Percentiles rank a stretch among this genome's conserved stretches.
phyloP scores from a whole-genome alignment of 1,140 invertebrate species.

The Micrasema minimum region DNA sequence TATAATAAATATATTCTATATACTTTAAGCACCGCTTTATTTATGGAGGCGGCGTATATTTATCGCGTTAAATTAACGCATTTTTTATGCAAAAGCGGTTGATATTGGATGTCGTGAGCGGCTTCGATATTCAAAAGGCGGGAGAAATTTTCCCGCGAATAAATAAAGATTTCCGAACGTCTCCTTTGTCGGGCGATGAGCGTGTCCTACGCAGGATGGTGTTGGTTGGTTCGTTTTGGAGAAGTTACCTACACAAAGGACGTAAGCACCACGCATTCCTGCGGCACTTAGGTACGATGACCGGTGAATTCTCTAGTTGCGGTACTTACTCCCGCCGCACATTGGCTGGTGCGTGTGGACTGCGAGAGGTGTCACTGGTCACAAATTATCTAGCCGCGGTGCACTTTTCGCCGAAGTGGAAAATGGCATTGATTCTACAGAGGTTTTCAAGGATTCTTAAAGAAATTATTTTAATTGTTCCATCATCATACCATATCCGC shows the following conservation, averaged over 20 bases:
- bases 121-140: slow-evolving; percentile 11
- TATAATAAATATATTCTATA: too few species aligned
- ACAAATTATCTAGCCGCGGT: slow-evolving; percentile 32
- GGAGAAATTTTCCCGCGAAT: slow-evolving; percentile 8
- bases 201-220: not conserved
- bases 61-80: slow-evolving; percentile 23
- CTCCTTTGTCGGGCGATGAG: slow-evolving; percentile 11
- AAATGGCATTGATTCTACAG: not conserved
- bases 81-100: slow-evolving; percentile 22
- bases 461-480: too few species aligned
- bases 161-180: slow-evolving; percentile 5
- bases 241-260: too few species aligned
- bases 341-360: slow-evolving; percentile 3
- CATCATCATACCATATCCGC: too few species aligned
- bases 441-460: not conserved
- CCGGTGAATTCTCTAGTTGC: too few species aligned
- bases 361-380: slow-evolving; percentile 14
- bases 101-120: not conserved
- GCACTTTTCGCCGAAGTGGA: slow-evolving; percentile 26
- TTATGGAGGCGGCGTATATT: not conserved
- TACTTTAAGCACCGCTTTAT: not conserved
- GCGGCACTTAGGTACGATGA: too few species aligned
- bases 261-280: too few species aligned
- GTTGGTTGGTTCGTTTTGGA: too few species aligned
- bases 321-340: not conserved